phyloP scores from a whole-genome alignment of 2,888 invertebrate species.

The Tethea ocularis region DNA sequence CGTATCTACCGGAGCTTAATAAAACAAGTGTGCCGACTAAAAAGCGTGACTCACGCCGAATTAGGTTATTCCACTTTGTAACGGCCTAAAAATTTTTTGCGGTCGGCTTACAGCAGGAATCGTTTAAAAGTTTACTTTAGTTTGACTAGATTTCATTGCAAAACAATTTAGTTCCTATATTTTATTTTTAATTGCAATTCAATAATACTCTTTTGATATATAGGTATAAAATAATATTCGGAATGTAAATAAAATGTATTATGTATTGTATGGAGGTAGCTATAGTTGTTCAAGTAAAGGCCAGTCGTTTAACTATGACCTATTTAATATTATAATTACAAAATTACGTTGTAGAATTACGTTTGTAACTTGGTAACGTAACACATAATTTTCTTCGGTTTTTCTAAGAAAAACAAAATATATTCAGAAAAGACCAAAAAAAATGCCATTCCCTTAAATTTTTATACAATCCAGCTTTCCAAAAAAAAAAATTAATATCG shows the following conservation, averaged over 20 bases:
- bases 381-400: no score
- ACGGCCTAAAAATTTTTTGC: neutral
- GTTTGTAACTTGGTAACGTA: no score
- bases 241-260: neutral
- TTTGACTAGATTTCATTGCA: no score
- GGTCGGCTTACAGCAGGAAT: no score
- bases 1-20: slow-evolving; percentile 36
- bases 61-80: slow-evolving; percentile 11
- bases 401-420: no score
- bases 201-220: neutral
- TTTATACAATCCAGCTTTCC: no score
- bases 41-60: slow-evolving; percentile 35
- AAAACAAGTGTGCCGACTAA: slow-evolving; percentile 29
- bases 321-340: neutral
- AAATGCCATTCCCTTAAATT: no score
- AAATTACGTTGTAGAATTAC: no score
- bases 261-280: neutral
- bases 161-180: neutral
- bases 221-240: no score
- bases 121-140: neutral
- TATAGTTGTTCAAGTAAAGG: neutral
- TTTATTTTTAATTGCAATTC: neutral
- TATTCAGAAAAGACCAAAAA: no score
- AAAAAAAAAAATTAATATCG: no score
- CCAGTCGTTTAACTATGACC: neutral